These are phyloP conservation scores for Galagoides demidoff DNA, from an alignment of 2,797 vertebrate species.

Conservation along the genomic window DNA sequence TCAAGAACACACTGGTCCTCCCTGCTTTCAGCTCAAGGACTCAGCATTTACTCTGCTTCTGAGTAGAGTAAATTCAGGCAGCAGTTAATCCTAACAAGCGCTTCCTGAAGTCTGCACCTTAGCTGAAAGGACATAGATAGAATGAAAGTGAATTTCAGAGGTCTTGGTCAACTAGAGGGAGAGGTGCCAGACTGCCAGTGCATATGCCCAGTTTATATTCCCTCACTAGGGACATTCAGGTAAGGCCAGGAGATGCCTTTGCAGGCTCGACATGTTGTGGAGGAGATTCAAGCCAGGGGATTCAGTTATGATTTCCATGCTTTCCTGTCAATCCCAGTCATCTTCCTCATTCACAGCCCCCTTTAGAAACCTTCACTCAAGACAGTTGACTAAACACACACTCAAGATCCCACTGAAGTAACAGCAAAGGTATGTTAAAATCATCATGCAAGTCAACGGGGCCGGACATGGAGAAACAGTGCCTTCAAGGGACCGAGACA, in stretches of 20 bases:
- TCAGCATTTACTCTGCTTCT: background rate
- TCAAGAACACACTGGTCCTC: background rate
- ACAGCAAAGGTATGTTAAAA: background rate
- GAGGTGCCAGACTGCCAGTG: background rate
- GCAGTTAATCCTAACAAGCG: background rate
- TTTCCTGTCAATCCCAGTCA: background rate
- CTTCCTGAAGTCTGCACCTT: background rate
- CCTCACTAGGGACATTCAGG: background rate
- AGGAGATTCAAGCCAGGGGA: background rate
- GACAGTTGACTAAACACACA: background rate
- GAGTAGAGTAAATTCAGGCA: background rate
- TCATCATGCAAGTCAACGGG: background rate
- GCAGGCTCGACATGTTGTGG: background rate
- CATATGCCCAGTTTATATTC: background rate
- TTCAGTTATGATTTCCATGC: background rate
- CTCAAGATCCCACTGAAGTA: background rate
- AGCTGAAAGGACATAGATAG: background rate
- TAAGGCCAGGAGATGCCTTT: background rate
- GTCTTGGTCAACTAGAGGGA: background rate
- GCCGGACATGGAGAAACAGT: background rate
- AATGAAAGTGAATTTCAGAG: background rate
- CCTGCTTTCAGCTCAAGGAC: background rate
- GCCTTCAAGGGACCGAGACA: background rate
- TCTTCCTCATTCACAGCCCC: background rate
- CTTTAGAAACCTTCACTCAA: background rate